Percentiles rank a stretch among this genome's conserved stretches.
Evolutionary conservation across 2,113 vertebrate species (phyloP).

Genomic region (Zingel zingel): DNA sequence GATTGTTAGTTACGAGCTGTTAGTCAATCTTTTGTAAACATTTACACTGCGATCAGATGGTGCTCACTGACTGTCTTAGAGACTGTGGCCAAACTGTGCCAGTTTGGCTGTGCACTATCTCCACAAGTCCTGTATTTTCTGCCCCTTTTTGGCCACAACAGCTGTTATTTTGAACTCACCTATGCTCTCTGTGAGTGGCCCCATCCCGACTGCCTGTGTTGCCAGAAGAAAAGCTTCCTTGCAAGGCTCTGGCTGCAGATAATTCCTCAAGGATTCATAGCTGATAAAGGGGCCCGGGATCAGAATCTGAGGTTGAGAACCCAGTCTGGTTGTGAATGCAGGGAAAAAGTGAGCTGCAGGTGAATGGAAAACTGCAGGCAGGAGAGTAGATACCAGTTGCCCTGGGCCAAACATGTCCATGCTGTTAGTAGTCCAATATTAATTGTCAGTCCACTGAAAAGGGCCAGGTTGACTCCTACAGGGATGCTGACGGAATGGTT

Average conservation of each 20-base stretch:
- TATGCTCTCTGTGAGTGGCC: constrained; percentile 70
- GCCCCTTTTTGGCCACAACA: not conserved
- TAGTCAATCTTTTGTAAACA: constrained; percentile 86
- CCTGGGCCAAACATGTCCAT: constrained; percentile 85
- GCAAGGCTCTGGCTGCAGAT: constrained; percentile 84
- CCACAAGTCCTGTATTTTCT: constrained; percentile 18
- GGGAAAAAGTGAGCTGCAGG: constrained; percentile 82
- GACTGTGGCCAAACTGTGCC: constrained; percentile 42
- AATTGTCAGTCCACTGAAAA: constrained; percentile 26
- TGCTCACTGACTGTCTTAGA: constrained; percentile 64
- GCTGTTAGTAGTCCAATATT: constrained; percentile 28
- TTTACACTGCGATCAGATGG: constrained; percentile 81
- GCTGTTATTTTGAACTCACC: constrained; percentile 75
- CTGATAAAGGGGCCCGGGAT: constrained; percentile 85
- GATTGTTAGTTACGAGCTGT: constrained; percentile 88
- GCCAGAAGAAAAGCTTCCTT: constrained; percentile 85
- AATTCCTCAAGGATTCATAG: constrained; percentile 85
- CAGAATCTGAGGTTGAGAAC: constrained; percentile 79
- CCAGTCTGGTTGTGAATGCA: constrained; percentile 79
- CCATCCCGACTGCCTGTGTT: constrained; percentile 75
- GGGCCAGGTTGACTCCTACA: constrained; percentile 35
- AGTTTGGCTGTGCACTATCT: constrained; percentile 33
- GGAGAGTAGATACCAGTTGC: constrained; percentile 81
- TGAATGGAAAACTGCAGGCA: constrained; percentile 82
- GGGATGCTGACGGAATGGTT: constrained; percentile 1